Percentiles rank a stretch among this genome's conserved stretches.
Conservation (phyloP, 2,888 invertebrate genomes). For the Dusona sp. region DNA sequence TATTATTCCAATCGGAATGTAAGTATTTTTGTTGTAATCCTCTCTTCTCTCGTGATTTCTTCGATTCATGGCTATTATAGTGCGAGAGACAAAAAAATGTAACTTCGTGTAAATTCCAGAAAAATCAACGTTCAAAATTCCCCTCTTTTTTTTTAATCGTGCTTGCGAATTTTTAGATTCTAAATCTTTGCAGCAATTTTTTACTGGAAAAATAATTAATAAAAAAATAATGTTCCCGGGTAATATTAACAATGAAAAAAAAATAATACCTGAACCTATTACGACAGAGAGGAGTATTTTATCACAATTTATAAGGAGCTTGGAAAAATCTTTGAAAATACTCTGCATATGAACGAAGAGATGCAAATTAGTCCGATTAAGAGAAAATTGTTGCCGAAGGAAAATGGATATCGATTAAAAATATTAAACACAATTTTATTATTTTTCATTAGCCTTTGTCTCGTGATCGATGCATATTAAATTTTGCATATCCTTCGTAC, state of each 20-base stretch:
- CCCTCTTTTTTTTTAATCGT: neutral
- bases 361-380: neutral
- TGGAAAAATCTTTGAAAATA: neutral
- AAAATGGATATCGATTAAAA: conserved; percentile 38
- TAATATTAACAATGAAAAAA: neutral
- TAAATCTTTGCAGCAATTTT: neutral
- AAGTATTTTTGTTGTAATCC: conserved; percentile 4
- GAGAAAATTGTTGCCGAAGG: conserved; percentile 11
- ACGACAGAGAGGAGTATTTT: neutral
- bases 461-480: conserved; percentile 32
- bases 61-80: neutral
- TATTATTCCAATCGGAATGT: conserved; percentile 27
- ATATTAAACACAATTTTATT: conserved; percentile 32
- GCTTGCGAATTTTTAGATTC: neutral
- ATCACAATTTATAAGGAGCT: neutral
- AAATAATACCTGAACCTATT: neutral
- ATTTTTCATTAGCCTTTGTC: conserved; percentile 52
- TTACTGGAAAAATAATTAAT: neutral
- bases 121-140: neutral
- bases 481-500: conserved; percentile 38
- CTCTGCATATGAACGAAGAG: conserved; percentile 1
- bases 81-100: neutral
- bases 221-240: neutral
- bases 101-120: neutral
- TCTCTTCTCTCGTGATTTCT: neutral